A percentile compares a stretch with the other conserved stretches of the same genome.
Evolutionary conservation across 2,797 vertebrate genomes (phyloP).

Genomic region (Cyclura pinguis): DNA sequence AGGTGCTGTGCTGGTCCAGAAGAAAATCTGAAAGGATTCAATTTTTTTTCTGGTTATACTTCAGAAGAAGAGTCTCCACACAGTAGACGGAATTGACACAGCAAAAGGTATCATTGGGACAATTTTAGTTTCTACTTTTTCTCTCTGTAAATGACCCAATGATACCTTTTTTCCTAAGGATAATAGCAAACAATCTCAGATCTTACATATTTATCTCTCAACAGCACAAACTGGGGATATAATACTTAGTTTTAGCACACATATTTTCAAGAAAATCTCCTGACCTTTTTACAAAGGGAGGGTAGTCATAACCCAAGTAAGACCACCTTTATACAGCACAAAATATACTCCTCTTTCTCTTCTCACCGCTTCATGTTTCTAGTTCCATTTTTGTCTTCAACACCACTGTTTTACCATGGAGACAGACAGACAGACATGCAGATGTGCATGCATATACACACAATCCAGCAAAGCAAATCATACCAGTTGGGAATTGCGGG

Average conservation of each 20-base stretch:
- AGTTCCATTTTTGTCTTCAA: background rate
- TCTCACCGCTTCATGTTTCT: background rate
- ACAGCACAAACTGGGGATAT: background rate
- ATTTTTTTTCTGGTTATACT: background rate
- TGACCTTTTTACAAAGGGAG: background rate
- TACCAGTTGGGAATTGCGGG: background rate
- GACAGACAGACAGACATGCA: background rate
- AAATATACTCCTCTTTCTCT: background rate
- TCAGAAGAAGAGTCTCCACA: background rate
- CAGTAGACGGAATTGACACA: background rate
- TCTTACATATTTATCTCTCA: slow-evolving; percentile 4
- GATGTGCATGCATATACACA: no score
- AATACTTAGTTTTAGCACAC: background rate
- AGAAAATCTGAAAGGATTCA: background rate
- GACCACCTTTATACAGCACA: background rate
- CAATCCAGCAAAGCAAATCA: background rate
- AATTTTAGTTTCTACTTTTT: background rate
- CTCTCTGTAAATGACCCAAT: background rate
- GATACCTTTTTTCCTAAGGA: background rate
- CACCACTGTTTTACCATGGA: background rate
- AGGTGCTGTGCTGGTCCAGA: background rate
- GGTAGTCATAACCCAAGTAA: background rate
- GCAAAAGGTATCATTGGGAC: background rate
- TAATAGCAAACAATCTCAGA: fast-evolving
- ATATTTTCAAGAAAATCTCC: background rate